These are phyloP conservation scores for Phyllotreta striolata DNA, from an alignment of 2,888 invertebrate species.

Conservation along the genomic window DNA sequence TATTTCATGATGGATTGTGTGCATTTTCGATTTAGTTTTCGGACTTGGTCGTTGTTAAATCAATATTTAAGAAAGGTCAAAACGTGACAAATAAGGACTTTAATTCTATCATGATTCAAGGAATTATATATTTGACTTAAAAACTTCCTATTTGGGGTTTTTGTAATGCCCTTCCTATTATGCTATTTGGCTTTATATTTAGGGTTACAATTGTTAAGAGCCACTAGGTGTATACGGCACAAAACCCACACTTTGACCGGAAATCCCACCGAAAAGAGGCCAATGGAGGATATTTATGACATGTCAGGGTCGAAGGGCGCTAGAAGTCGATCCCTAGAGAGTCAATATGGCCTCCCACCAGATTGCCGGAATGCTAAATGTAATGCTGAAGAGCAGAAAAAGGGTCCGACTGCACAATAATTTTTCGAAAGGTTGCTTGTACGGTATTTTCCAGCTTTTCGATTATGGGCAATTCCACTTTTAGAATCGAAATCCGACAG, in stretches of 20 bases:
- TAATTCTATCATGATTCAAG: too few species aligned
- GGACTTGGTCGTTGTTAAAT: neutral
- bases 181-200: neutral
- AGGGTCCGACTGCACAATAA: constrained; percentile 26
- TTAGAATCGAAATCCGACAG: constrained; percentile 5
- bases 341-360: constrained; percentile 29
- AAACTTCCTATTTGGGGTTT: too few species aligned
- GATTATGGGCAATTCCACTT: constrained; percentile 12
- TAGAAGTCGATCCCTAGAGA: constrained; percentile 24
- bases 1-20: constrained; percentile 32
- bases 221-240: neutral
- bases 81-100: too few species aligned
- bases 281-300: constrained; percentile 20
- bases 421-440: constrained; percentile 21
- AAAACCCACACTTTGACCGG: constrained; percentile 25
- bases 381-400: constrained; percentile 31
- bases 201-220: constrained; percentile 8
- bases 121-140: too few species aligned
- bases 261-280: constrained; percentile 26
- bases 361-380: constrained; percentile 28
- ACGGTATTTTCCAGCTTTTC: constrained; percentile 18
- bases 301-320: constrained; percentile 17
- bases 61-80: too few species aligned
- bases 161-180: too few species aligned
- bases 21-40: constrained; percentile 17